phyloP scores from a whole-genome alignment of 2,888 invertebrate genomes.

The Carterocephalus palaemon region DNA sequence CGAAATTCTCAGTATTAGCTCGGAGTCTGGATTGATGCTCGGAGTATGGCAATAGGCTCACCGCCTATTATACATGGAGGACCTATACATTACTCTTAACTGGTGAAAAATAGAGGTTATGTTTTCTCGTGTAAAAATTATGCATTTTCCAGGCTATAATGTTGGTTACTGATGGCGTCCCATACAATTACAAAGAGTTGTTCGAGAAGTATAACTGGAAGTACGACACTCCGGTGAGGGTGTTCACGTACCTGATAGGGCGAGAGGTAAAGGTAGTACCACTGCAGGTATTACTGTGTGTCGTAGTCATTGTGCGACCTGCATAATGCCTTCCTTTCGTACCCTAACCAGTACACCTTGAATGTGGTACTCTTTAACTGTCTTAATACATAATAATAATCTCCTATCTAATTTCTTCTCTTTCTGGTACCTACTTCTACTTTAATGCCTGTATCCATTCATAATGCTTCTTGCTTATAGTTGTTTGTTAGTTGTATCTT shows the following conservation, averaged over 20 bases:
- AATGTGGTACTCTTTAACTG: conserved; percentile 73
- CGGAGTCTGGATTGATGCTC: too few species aligned
- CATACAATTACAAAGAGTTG: conserved; percentile 94
- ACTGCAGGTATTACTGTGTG: conserved; percentile 78
- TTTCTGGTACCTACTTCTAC: conserved; percentile 20
- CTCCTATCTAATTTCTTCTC: conserved; percentile 32
- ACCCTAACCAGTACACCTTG: conserved; percentile 72
- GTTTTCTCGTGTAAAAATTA: too few species aligned
- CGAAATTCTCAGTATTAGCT: too few species aligned
- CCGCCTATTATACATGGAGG: too few species aligned
- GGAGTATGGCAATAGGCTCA: too few species aligned
- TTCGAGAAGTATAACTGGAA: conserved; percentile 94
- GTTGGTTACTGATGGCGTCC: conserved; percentile 99
- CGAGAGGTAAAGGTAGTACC: conserved; percentile 85
- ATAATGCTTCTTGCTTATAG: conserved; percentile 58
- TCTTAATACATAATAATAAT: too few species aligned
- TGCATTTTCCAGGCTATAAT: conserved; percentile 95
- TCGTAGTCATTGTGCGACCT: conserved; percentile 77
- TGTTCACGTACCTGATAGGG: conserved; percentile 99
- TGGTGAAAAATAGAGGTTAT: too few species aligned
- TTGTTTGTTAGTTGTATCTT: conserved; percentile 30
- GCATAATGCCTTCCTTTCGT: conserved; percentile 72
- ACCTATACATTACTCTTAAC: too few species aligned
- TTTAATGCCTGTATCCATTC: conserved; percentile 42
- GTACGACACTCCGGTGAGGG: conserved; percentile 90